Conservation (phyloP, 2,797 vertebrate species). For the Harpagifer antarcticus region DNA sequence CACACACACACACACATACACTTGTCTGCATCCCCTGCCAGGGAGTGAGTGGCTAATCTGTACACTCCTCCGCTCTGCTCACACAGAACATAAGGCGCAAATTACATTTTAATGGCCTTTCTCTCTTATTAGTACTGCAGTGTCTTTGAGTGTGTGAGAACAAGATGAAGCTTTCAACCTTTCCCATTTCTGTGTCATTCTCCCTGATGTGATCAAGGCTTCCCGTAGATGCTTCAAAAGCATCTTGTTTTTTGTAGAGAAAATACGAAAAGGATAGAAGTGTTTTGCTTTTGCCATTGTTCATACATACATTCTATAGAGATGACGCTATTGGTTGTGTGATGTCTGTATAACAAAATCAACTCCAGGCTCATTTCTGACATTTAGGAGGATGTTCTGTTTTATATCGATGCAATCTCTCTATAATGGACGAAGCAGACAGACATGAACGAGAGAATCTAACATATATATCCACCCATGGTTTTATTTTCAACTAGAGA, state of each 20-base stretch:
- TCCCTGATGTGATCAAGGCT: constrained; percentile 53
- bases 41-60: constrained; percentile 66
- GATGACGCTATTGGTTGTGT: constrained; percentile 9
- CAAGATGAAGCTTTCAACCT: constrained; percentile 73
- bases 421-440: background rate
- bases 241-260: background rate
- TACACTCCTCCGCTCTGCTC: constrained; percentile 67
- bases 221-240: constrained; percentile 8
- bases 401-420: constrained; percentile 7
- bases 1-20: constrained; percentile 27
- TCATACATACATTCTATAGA: background rate
- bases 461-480: background rate
- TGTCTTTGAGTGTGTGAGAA: constrained; percentile 41
- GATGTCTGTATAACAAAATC: background rate
- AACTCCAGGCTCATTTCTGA: background rate
- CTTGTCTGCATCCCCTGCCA: constrained; percentile 40
- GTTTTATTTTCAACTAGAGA: background rate
- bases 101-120: constrained; percentile 83
- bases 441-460: background rate
- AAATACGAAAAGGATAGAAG: background rate
- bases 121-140: constrained; percentile 68
- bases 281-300: constrained; percentile 4
- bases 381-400: constrained; percentile 3
- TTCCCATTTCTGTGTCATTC: constrained; percentile 54
- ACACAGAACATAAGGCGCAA: constrained; percentile 71